These are phyloP conservation scores for Augochlora pura DNA, from an alignment of 1,140 invertebrate species.

Conservation along the genomic window DNA sequence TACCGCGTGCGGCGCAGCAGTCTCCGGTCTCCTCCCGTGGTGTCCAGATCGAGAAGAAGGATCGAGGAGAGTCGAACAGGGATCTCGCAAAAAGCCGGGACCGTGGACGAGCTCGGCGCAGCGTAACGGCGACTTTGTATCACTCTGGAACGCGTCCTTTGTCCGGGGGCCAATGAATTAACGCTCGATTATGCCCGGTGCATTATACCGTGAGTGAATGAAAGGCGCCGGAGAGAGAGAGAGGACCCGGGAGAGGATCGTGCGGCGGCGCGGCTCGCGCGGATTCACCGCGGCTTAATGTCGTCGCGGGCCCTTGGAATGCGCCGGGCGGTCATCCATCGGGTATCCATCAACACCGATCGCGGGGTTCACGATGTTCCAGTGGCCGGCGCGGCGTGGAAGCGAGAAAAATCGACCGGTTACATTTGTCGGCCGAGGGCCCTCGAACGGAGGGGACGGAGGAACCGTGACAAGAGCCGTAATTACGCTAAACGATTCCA, in stretches of 20 bases:
- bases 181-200: conserved; percentile 31
- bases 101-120: not conserved
- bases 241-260: not conserved
- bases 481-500: conserved; percentile 63
- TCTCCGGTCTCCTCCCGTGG: not conserved
- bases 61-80: not conserved
- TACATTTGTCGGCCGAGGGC: conserved; percentile 19
- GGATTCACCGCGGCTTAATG: not conserved
- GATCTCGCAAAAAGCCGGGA: not conserved
- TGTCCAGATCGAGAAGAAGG: not conserved
- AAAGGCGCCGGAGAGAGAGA: not conserved
- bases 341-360: conserved; percentile 20
- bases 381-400: not conserved
- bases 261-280: too few relatives aligned
- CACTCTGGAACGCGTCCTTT: conserved; percentile 22
- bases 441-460: not conserved
- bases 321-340: conserved; percentile 24
- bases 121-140: conserved; percentile 24
- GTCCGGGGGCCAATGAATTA: conserved; percentile 28
- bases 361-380: not conserved
- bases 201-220: conserved; percentile 31
- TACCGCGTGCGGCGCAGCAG: not conserved
- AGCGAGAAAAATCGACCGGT: conserved; percentile 22
- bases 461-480: conserved; percentile 59
- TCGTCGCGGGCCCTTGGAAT: conserved; percentile 6